Percentiles rank a stretch among this genome's conserved stretches.
These are phyloP conservation scores for Chaetura pelagica DNA, from an alignment of 2,113 vertebrate genomes.

Conservation along the genomic window DNA sequence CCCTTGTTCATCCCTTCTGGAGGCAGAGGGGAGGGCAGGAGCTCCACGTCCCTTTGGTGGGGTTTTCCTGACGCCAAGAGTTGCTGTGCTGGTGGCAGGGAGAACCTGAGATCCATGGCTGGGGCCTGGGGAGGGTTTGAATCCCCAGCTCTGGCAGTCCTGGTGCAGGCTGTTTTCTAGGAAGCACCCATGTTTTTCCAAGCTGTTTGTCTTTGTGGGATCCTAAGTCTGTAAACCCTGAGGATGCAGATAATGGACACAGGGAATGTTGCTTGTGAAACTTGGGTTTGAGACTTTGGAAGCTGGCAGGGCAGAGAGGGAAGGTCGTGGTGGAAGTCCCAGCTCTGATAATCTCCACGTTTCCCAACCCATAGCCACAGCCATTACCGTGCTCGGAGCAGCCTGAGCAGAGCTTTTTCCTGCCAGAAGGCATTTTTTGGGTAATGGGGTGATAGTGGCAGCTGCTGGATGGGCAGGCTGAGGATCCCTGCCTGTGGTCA, in stretches of 20 bases:
- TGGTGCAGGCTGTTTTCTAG: background rate
- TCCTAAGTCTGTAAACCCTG: accelerated
- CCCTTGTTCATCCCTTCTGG: background rate
- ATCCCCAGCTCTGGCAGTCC: background rate
- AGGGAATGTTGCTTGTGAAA: background rate
- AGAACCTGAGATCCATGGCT: background rate
- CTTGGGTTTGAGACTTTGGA: background rate
- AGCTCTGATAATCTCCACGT: accelerated
- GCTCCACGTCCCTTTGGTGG: accelerated
- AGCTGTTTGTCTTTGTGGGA: background rate
- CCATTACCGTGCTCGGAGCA: accelerated
- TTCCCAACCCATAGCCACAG: background rate
- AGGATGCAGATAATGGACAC: accelerated
- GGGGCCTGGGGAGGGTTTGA: background rate
- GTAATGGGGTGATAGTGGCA: background rate
- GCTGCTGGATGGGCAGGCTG: background rate
- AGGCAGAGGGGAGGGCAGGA: background rate
- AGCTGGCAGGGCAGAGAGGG: background rate
- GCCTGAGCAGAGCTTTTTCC: background rate
- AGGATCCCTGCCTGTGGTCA: no score
- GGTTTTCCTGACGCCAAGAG: background rate
- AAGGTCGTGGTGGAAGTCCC: background rate
- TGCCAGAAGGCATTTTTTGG: background rate
- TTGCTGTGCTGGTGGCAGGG: background rate
- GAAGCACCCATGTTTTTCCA: accelerated